A percentile compares a stretch with the other conserved stretches of the same genome.
Conservation (phyloP, 1,140 invertebrate species). For the Euura saliciscinereae region DNA sequence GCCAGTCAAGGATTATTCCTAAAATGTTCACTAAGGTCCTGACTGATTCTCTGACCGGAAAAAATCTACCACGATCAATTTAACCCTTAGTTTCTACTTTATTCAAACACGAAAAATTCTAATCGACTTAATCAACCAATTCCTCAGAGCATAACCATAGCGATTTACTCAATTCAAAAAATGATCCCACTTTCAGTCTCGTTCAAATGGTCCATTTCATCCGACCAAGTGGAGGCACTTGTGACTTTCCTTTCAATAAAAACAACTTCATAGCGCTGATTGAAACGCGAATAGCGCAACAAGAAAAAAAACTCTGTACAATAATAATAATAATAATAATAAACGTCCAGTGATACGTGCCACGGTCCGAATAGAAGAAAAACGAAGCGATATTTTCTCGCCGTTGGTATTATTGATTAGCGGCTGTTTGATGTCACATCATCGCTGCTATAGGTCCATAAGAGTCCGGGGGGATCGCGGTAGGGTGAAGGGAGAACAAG, state of each 20-base stretch:
- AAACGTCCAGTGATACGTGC: too few relatives aligned
- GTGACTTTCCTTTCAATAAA: too few relatives aligned
- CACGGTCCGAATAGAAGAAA: not conserved
- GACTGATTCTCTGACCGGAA: not conserved
- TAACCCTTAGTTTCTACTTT: not conserved
- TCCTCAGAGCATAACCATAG: too few relatives aligned
- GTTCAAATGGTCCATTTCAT: too few relatives aligned
- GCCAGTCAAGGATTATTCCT: not conserved
- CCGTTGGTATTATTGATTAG: not conserved
- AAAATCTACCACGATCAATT: not conserved
- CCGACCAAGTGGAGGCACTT: too few relatives aligned
- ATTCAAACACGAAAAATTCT: not conserved
- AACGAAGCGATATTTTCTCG: not conserved
- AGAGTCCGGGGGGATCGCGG: not conserved
- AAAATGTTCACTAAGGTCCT: not conserved
- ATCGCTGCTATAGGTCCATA: not conserved
- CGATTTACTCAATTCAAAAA: too few relatives aligned
- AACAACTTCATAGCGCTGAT: too few relatives aligned
- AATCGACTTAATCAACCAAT: not conserved
- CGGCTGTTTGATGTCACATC: conserved; percentile 6
- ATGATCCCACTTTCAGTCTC: too few relatives aligned
- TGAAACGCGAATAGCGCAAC: too few relatives aligned
- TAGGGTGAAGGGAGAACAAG: not conserved
- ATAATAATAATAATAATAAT: too few relatives aligned
- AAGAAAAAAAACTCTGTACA: too few relatives aligned